These are phyloP conservation scores for Phalacrocorax aristotelis DNA, from an alignment of 2,113 vertebrate genomes.

Conservation along the genomic window DNA sequence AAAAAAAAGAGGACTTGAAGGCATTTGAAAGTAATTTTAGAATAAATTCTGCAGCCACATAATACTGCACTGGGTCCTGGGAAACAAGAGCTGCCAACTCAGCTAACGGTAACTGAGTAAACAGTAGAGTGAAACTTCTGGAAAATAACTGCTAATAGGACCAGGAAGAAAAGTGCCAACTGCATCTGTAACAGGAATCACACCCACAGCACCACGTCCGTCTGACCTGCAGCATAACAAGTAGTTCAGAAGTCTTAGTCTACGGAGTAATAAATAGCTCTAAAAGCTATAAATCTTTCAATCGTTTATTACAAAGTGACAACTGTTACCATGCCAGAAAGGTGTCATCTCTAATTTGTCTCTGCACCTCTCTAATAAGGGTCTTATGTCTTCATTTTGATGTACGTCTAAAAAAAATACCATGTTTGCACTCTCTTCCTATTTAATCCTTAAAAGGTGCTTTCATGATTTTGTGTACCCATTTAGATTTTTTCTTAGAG, in stretches of 20 bases:
- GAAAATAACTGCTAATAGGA: neutral
- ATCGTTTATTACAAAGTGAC: neutral
- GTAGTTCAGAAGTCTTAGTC: neutral
- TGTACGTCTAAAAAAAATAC: neutral
- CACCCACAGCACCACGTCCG: neutral
- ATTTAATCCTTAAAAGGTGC: neutral
- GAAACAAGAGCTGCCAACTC: constrained; percentile 1
- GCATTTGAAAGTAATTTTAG: neutral
- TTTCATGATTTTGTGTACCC: neutral
- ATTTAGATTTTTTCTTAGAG: neutral
- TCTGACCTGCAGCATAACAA: neutral
- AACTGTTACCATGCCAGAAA: neutral
- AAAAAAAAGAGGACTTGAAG: neutral
- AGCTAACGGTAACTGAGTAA: neutral
- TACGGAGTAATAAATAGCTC: neutral
- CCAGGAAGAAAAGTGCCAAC: neutral
- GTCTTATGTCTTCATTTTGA: neutral
- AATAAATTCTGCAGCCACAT: neutral
- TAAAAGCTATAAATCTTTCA: neutral
- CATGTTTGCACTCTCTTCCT: neutral
- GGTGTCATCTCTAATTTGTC: neutral
- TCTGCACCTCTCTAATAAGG: neutral
- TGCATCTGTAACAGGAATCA: neutral
- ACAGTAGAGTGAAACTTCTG: neutral
- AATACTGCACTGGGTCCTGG: neutral